phyloP scores from a whole-genome alignment of 2,888 invertebrate species.

The Andrena hattorfiana region DNA sequence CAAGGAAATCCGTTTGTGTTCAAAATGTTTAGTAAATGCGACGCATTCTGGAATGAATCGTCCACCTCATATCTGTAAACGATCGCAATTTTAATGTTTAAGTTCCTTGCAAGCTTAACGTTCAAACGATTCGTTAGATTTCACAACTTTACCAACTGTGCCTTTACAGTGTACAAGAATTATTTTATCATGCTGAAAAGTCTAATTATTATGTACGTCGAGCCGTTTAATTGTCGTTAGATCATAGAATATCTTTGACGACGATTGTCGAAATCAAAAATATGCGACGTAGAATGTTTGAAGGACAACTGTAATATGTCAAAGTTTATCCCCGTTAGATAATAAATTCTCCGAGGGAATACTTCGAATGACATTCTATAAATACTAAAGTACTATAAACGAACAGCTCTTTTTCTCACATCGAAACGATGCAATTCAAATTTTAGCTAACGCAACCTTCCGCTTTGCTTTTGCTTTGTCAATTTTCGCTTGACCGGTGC shows the following conservation, averaged over 20 bases:
- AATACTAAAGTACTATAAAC: not conserved
- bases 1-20: constrained; percentile 29
- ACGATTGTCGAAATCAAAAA: not conserved
- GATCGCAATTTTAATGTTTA: constrained; percentile 20
- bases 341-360: constrained; percentile 1
- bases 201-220: constrained; percentile 1
- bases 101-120: not conserved
- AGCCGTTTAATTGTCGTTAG: not conserved
- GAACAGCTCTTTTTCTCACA: not conserved
- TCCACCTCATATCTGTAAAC: constrained; percentile 65
- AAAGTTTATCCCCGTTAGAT: not conserved
- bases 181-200: constrained; percentile 13
- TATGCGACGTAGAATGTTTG: not conserved
- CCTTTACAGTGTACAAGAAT: not conserved
- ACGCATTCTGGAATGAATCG: constrained; percentile 48
- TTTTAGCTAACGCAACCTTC: not conserved
- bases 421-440: constrained; percentile 3
- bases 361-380: not conserved
- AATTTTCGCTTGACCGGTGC: not conserved
- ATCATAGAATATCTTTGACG: not conserved
- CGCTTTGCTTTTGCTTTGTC: not conserved
- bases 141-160: constrained; percentile 16
- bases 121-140: not conserved
- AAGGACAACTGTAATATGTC: not conserved
- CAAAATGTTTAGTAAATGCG: constrained; percentile 34